Percentiles rank a stretch among this genome's conserved stretches.
phyloP scores from a whole-genome alignment of 2,797 vertebrate genomes.

The Carcharodon carcharias region DNA sequence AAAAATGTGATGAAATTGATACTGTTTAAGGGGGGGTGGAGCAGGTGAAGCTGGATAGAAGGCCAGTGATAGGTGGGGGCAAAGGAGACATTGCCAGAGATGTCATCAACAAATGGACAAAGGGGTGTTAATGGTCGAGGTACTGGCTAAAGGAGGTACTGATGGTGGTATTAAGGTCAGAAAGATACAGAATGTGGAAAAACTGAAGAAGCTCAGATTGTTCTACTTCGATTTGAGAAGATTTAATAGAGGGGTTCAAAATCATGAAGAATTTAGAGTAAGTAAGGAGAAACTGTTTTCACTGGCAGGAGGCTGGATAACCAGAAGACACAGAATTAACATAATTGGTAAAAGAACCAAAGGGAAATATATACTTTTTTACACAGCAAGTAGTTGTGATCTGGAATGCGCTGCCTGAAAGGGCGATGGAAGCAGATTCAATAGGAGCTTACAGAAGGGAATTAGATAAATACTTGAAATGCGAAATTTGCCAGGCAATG shows the following conservation, averaged over 20 bases:
- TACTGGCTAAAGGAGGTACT: too few relatives aligned
- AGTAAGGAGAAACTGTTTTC: background rate
- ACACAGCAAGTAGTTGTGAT: background rate
- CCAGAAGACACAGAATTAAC: background rate
- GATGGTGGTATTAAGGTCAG: too few relatives aligned
- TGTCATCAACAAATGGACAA: too few relatives aligned
- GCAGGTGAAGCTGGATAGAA: too few relatives aligned
- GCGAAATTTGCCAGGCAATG: background rate
- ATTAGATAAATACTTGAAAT: background rate
- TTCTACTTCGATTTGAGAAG: background rate
- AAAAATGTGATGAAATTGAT: too few relatives aligned
- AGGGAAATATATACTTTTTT: background rate
- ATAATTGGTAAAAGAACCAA: background rate
- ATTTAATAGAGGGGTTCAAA: background rate
- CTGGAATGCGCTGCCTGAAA: background rate
- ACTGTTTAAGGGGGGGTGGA: too few relatives aligned
- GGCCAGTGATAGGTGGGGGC: too few relatives aligned
- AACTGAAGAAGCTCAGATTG: background rate
- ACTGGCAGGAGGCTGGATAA: background rate
- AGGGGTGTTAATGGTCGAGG: too few relatives aligned
- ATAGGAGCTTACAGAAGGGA: background rate
- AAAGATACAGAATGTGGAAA: too few relatives aligned
- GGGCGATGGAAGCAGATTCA: background rate
- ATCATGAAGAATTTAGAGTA: background rate
- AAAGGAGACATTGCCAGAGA: too few relatives aligned